Base-by-base conservation (phyloP, 2,888 invertebrate genomes). In the Athalia circularis region DNA sequence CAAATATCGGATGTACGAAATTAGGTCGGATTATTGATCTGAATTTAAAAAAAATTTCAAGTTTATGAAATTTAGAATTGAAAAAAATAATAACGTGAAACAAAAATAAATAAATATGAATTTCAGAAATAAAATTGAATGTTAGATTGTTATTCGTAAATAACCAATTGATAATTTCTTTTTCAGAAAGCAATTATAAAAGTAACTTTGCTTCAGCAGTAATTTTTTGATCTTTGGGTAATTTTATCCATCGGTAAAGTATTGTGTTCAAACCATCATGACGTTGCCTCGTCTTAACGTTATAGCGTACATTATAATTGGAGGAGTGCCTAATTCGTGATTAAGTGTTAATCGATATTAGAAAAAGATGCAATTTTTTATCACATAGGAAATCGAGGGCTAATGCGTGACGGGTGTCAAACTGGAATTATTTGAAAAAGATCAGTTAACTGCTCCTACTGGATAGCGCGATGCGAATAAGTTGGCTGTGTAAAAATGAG, bases 151-250 rank as follows among this genome's bases (percentile, higher is more conserved):
- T 72, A 59, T 47, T 72, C n/a, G 13, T 8, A 72, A 57, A 57
- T 72, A 13, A 59, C 9, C 13, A 72, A 59, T 5, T 47, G 59
- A 45, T 72, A 45, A 15, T 45, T 45, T 13, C 11, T 65, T 48
- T 50, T 59, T 47, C 45, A 72, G 72, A 45, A 72, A 72, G 70
- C 72, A 72, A 72, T 72, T 72, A 72, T 45, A 59, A 72, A 72
- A 72, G 72, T 72, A 72, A 57, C 7, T 59, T 59, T 47, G 72
- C 72, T 72, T 5, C 13, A 47, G 13, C 47, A 47, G 57, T 47
- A 47, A 29, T 47, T 61, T 13, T 15, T 61, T 7, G 54, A 29
- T 68, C 13, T 11, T 68, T 29, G 29, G 9, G 43, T 11, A 29
- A 54, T 11, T 52, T 68, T 6, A 54, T 11, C 29, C 48, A 43